Evolutionary conservation across 2,113 vertebrate genomes (phyloP).

Genomic region (Illadopsis cleaveri): DNA sequence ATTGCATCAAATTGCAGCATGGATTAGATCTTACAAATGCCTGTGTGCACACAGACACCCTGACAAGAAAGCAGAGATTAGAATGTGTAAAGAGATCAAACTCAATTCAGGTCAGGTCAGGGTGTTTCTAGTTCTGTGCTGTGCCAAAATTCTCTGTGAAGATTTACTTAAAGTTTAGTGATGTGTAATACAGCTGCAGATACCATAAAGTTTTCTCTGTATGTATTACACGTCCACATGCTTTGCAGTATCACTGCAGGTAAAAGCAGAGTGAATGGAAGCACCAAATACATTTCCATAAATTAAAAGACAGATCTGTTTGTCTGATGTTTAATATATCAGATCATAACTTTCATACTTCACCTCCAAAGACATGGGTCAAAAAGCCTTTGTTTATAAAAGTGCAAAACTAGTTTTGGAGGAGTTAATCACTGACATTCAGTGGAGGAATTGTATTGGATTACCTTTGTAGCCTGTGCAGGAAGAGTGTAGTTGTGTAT

Average conservation of each 20-base stretch:
- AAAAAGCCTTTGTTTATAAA: not conserved
- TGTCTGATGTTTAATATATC: not conserved
- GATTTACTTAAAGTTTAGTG: not conserved
- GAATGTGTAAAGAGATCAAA: not conserved
- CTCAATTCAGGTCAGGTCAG: not conserved
- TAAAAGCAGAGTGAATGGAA: not conserved
- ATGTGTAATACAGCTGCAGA: not conserved
- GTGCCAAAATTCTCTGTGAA: not conserved
- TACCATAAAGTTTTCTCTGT: fast-evolving
- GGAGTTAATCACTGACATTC: not conserved
- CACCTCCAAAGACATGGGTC: not conserved
- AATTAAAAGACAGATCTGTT: not conserved
- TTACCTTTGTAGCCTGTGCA: not conserved
- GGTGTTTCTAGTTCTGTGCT: not conserved
- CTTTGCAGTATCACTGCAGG: not conserved
- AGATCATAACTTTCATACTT: not conserved
- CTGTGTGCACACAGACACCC: not conserved
- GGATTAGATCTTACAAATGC: not conserved
- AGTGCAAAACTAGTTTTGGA: not conserved
- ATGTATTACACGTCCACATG: not conserved
- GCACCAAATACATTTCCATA: not conserved
- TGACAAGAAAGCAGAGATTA: fast-evolving
- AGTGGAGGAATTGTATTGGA: not conserved
- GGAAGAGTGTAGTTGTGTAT: not conserved
- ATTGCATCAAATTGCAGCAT: not conserved